Conservation (phyloP, 2,113 vertebrate genomes). For the Hyaena hyaena region DNA sequence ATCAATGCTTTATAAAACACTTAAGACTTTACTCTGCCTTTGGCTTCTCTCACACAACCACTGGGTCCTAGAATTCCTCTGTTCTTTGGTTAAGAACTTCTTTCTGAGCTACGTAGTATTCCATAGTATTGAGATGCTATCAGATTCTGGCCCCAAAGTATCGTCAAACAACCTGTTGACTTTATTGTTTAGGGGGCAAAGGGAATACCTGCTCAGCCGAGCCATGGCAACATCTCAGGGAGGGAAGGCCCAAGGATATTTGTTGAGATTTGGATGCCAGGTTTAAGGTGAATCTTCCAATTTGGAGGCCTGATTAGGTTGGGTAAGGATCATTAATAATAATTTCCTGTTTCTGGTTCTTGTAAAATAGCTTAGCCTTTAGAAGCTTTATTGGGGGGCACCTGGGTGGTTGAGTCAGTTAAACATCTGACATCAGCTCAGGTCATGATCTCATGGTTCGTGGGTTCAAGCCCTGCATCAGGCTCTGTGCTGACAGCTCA, state of each 20-base stretch:
- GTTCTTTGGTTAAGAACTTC: too few species aligned
- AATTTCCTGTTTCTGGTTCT: not conserved
- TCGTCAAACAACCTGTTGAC: not conserved
- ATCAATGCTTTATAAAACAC: not conserved
- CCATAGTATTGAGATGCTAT: too few species aligned
- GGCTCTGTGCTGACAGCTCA: too few species aligned
- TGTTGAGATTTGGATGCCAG: not conserved
- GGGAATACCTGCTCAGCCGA: rapidly evolving
- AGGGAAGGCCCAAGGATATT: too few species aligned
- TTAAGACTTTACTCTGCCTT: not conserved
- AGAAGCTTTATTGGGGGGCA: too few species aligned
- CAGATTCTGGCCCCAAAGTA: too few species aligned
- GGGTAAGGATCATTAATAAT: not conserved
- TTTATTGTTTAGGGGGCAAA: rapidly evolving
- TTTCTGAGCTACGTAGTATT: rapidly evolving
- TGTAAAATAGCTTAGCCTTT: not conserved
- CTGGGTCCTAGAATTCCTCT: not conserved
- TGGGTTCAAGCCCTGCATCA: too few species aligned
- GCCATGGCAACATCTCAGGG: not conserved
- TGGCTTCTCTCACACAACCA: not conserved
- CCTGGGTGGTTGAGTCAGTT: too few species aligned
- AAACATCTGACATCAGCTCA: too few species aligned
- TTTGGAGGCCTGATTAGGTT: not conserved
- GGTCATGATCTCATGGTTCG: too few species aligned
- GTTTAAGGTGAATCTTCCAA: not conserved